phyloP scores from a whole-genome alignment of 2,888 invertebrate genomes.

The Metellina segmentata region DNA sequence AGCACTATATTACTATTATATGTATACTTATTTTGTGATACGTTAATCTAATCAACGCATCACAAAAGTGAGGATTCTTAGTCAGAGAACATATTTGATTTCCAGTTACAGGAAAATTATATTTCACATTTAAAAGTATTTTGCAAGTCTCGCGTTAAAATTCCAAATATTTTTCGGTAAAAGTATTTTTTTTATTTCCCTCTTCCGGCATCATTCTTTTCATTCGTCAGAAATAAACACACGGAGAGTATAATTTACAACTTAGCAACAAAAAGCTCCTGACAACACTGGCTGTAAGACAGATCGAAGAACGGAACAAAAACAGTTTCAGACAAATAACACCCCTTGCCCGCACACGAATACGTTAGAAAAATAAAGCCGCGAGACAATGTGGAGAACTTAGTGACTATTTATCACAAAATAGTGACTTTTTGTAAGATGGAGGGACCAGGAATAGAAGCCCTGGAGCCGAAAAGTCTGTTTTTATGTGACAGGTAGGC shows the following conservation, averaged over 20 bases:
- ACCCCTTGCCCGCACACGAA: slow-evolving; percentile 10
- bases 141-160: no score
- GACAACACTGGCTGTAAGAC: slow-evolving; percentile 14
- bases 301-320: slow-evolving; percentile 6
- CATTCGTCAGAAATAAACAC: background rate
- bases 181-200: background rate
- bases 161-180: background rate
- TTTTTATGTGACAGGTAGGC: slow-evolving; percentile 50
- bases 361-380: slow-evolving; percentile 43
- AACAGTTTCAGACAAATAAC: background rate
- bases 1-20: no score
- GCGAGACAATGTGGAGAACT: slow-evolving; percentile 28
- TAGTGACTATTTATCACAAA: slow-evolving; percentile 54
- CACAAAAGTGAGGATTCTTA: no score
- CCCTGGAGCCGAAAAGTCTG: slow-evolving; percentile 23
- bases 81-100: no score
- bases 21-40: no score
- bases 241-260: slow-evolving; percentile 13
- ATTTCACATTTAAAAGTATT: no score
- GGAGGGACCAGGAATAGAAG: slow-evolving; percentile 40
- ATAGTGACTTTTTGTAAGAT: slow-evolving; percentile 26
- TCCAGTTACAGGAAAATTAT: no score
- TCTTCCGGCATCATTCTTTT: background rate
- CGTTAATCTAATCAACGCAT: no score
- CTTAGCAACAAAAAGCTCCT: background rate